phyloP scores from a whole-genome alignment of 2,888 invertebrate genomes.

The Cetonia aurata region DNA sequence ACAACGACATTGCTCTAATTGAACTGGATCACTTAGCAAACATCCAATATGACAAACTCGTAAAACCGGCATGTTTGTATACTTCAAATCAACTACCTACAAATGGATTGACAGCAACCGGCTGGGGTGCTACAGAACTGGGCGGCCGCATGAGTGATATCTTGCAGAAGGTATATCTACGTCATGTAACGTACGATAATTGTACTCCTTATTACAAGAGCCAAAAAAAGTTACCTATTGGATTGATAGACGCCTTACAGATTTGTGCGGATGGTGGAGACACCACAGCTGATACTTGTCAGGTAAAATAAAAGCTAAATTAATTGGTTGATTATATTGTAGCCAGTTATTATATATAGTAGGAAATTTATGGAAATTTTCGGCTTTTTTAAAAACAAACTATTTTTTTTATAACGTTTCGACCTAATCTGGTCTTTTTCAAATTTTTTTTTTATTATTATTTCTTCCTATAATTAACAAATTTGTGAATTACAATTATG shows the following conservation, averaged over 20 bases:
- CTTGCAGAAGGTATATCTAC: conserved; percentile 66
- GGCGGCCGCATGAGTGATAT: conserved; percentile 54
- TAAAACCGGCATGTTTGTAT: conserved; percentile 70
- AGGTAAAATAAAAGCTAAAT: conserved; percentile 58
- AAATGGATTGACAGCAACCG: conserved; percentile 62
- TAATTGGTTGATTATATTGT: too few species aligned
- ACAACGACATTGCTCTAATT: conserved; percentile 76
- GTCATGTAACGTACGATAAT: conserved; percentile 55
- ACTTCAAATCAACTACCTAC: conserved; percentile 48
- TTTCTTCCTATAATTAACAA: too few species aligned
- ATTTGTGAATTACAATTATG: too few species aligned
- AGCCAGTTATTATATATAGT: too few species aligned
- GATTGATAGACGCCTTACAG: conserved; percentile 64
- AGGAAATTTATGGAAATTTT: too few species aligned
- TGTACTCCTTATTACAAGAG: conserved; percentile 59
- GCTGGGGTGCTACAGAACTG: conserved; percentile 64
- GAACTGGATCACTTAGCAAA: conserved; percentile 67
- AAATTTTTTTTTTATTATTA: too few species aligned
- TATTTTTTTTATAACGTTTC: too few species aligned
- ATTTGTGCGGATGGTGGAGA: conserved; percentile 66
- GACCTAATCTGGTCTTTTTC: too few species aligned
- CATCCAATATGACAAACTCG: conserved; percentile 66
- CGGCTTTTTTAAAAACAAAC: too few species aligned
- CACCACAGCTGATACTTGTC: conserved; percentile 66
- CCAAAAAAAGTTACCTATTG: conserved; percentile 58